Evolutionary conservation across 92 coral and sea anemone species (phyloP), one percentile per base, ranked within the genome.

Genomic region (Parazoanthus atlanticus): DNA sequence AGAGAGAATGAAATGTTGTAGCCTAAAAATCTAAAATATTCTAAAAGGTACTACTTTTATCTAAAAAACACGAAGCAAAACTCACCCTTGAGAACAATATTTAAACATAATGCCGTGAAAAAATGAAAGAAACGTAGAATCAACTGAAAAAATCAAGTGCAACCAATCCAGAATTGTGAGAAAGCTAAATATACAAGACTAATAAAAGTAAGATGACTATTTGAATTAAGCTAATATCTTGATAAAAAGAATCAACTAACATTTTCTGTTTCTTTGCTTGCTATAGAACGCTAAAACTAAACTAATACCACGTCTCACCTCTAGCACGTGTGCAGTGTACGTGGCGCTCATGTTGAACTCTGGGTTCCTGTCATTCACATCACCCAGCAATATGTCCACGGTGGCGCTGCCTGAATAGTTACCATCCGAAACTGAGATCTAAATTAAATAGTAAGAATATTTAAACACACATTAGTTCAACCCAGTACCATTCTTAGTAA

Each of bases 281-380:
- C 43, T 40, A 40, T 40, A 40, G 12, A 36, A 46, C 49, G 12
- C 49, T 46, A 43, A 11, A 49, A 5, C 34, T 11, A 74, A 4
- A 74, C 33, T 19, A 28, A 5, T 5, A 28, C 8, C 41, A 21
- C 41, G 32, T 3, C 96, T 17, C 78, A 95, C 99, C 95, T 96
- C 99, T 1, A 93, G 65, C 23, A 96, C 94, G 43, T 91, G 77
- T 23, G 96, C 98, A 36, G 89, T 85, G 84, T 96, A 96, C 41
- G 69, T 86, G 30, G 86, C 71, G 17, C 98, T 90, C 29, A 89
- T 61, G 76, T 96, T 90, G 83, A 96, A 96, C 76, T 91, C 94
- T 1, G 99, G 99, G 88, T 88, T 74, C 19, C 95, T 91, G 86
- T 96, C 99, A 80, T 96, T 96, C 88, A 96, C 94, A 79, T 96